These are phyloP conservation scores for Julus scanicus DNA, from an alignment of 2,888 invertebrate genomes.

Conservation along the genomic window DNA sequence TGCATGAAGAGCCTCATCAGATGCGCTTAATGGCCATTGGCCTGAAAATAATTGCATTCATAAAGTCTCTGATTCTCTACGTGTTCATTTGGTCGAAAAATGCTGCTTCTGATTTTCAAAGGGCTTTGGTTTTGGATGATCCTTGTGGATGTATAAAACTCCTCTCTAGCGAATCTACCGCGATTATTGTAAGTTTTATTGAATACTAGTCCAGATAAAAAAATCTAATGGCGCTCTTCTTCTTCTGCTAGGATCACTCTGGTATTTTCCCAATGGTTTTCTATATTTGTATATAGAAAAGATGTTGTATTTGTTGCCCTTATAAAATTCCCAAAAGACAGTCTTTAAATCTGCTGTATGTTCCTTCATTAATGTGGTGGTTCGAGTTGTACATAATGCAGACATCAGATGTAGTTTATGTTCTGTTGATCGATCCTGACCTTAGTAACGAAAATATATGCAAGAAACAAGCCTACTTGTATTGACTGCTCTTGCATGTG, in stretches of 20 bases:
- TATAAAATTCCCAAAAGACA: no score
- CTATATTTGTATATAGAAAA: not conserved
- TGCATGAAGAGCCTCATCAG: constrained; percentile 26
- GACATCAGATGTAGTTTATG: no score
- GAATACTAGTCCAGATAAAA: not conserved
- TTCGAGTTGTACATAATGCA: no score
- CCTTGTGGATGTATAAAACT: not conserved
- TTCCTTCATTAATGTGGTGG: no score
- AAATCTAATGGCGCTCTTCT: not conserved
- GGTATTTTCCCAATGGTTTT: not conserved
- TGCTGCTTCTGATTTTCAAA: not conserved
- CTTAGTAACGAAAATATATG: no score
- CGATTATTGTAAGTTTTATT: not conserved
- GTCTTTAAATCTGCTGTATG: not conserved
- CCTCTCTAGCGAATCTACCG: not conserved
- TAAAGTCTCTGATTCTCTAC: constrained; percentile 36
- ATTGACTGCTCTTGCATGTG: no score
- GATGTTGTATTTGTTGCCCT: no score
- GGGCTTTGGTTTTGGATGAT: not conserved
- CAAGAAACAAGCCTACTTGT: no score
- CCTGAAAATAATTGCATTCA: constrained; percentile 45
- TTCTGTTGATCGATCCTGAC: no score
- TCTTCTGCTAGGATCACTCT: not conserved
- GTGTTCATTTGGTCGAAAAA: not conserved
- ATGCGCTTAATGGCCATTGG: constrained; percentile 30